These are phyloP conservation scores for Oligia strigilis DNA, from an alignment of 2,888 invertebrate species.

Conservation along the genomic window DNA sequence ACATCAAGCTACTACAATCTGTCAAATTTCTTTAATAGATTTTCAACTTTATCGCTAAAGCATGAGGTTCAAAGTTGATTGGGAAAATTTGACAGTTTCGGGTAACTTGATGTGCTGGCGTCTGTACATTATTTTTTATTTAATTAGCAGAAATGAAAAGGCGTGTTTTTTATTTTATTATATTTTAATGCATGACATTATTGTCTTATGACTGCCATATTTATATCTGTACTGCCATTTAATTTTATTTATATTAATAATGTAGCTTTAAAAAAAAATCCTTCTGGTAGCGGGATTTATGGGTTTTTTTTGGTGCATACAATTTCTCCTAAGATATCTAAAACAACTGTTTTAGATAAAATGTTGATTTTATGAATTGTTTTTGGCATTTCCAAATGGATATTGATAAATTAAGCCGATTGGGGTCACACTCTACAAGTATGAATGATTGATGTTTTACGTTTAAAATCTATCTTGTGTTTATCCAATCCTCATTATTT, in stretches of 20 bases:
- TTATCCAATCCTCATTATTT: constrained; percentile 6
- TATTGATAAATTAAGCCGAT: background rate
- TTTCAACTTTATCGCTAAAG: no score
- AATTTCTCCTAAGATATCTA: background rate
- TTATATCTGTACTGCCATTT: constrained; percentile 22
- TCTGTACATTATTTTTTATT: background rate
- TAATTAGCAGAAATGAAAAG: constrained; percentile 79
- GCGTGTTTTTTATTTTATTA: constrained; percentile 76
- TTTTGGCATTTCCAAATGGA: constrained; percentile 4
- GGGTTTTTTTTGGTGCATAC: constrained; percentile 17
- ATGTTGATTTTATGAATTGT: background rate
- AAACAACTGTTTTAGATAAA: background rate
- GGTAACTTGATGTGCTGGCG: no score
- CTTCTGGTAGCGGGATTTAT: constrained; percentile 20
- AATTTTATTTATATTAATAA: constrained; percentile 24
- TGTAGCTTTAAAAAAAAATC: background rate
- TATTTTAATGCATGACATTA: constrained; percentile 59
- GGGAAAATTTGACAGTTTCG: no score
- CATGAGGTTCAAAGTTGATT: no score
- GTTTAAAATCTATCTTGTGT: constrained; percentile 13
- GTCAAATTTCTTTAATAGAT: no score
- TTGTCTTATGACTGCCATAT: constrained; percentile 57
- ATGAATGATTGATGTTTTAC: background rate
- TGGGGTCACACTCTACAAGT: background rate
- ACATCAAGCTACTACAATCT: no score